Evolutionary conservation across 2,888 invertebrate genomes (phyloP).

Genomic region (Liodrosophila aerea): DNA sequence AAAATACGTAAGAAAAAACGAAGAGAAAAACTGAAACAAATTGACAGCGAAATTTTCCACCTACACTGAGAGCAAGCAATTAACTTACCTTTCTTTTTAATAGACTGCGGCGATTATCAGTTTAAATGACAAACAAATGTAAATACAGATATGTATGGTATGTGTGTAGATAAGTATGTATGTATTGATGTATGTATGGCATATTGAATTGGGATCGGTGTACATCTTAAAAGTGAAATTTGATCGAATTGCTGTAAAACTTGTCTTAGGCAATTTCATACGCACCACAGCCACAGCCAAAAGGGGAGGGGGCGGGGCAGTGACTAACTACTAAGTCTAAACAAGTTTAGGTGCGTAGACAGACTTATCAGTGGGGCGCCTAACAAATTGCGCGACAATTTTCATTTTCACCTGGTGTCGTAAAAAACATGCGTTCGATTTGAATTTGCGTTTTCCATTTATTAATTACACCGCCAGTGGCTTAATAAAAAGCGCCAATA

Average conservation of each 20-base stretch:
- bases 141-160: not conserved
- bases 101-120: constrained; percentile 32
- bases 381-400: constrained; percentile 56
- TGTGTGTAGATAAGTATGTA: not conserved
- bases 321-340: constrained; percentile 15
- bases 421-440: constrained; percentile 44
- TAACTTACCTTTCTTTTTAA: constrained; percentile 44
- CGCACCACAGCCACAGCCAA: constrained; percentile 25
- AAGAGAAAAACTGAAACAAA: constrained; percentile 17
- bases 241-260: constrained; percentile 54
- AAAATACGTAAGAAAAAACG: not conserved
- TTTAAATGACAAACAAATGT: constrained; percentile 11
- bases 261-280: constrained; percentile 36
- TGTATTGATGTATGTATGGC: constrained; percentile 4
- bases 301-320: not conserved
- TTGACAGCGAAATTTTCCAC: constrained; percentile 47
- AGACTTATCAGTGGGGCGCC: constrained; percentile 44
- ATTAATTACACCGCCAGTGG: constrained; percentile 22
- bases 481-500: constrained; percentile 4
- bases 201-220: constrained; percentile 39
- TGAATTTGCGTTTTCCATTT: constrained; percentile 32
- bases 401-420: constrained; percentile 51
- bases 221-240: constrained; percentile 62
- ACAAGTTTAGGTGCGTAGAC: constrained; percentile 63
- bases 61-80: constrained; percentile 34